Base-by-base conservation (phyloP, 1,140 invertebrate genomes). In the Leptinotarsa lineolata region DNA sequence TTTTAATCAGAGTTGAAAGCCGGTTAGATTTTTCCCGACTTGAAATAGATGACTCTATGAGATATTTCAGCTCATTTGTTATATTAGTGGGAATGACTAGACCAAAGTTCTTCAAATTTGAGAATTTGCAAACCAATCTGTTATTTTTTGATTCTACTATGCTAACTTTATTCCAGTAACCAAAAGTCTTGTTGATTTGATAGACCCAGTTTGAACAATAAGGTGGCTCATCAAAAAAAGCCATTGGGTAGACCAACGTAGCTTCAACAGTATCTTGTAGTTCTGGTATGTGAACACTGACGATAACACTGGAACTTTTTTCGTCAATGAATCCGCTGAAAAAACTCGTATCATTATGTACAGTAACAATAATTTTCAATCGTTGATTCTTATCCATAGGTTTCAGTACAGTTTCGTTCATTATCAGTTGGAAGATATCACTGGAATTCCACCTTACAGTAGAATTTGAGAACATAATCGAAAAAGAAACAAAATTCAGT, bases 201-300 rank as follows among this genome's bases (percentile, higher is more conserved):
- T 54, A 54, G 1, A 16, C n/a, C 76, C 76, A 77, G 24, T 73
- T 75, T 2, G 76, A 77, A 46, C 76, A 77, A 46, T 73, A 4
- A 18, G 48, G n/a, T 18, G n/a, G n/a, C 15, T 18, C n/a, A 5
- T 54, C 3, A 15, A 18, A 16, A 5, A 18, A 18, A 4, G 16
- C 16, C n/a, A 5, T n/a, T 18, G 48, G 15, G 16, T 54, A 54
- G 6, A 54, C n/a, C n/a, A 18, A 16, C 4, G n/a, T 18, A 54
- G 48, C 48, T 16, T 54, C 48, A 16, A 16, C 16, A n/a, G 6
- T n/a, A 12, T 15, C n/a, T 2, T 54, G 15, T 15, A 54, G 6
- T n/a, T 18, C 48, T 5, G 48, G 48, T 54, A 54, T 54, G n/a
- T 54, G 16, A 18, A 54, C n/a, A 54, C 48, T 54, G 1, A 54